These are phyloP conservation scores for Hydroisotoma schaefferi DNA, from an alignment of 2,888 invertebrate genomes.

Conservation along the genomic window DNA sequence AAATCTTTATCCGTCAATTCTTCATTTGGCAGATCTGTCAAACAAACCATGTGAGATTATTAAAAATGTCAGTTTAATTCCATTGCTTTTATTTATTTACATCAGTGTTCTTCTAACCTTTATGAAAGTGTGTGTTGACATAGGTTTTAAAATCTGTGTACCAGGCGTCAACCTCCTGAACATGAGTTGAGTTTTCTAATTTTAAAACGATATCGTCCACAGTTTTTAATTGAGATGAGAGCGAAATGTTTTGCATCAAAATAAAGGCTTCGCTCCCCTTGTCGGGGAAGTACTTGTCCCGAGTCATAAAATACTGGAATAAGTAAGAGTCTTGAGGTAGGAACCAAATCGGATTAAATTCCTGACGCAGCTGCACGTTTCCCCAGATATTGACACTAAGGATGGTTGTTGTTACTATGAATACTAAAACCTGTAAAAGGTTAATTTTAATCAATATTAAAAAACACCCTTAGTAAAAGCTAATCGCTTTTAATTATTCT, in stretches of 20 bases:
- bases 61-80: background rate
- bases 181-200: conserved; percentile 22
- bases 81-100: background rate
- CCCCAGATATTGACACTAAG: conserved; percentile 51
- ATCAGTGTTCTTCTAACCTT: conserved; percentile 20
- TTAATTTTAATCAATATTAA: conserved; percentile 1
- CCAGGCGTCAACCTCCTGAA: conserved; percentile 44
- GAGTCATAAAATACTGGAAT: conserved; percentile 49
- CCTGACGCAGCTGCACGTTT: conserved; percentile 51
- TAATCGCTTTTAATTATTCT: background rate
- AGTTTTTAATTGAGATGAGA: conserved; percentile 28
- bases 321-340: conserved; percentile 53
- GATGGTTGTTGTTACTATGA: conserved; percentile 49
- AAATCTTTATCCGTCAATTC: conserved; percentile 59
- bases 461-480: too few species aligned
- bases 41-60: background rate
- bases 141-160: conserved; percentile 41
- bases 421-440: conserved; percentile 49
- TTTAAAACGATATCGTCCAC: conserved; percentile 32
- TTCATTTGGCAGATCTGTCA: conserved; percentile 47
- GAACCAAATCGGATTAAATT: conserved; percentile 53
- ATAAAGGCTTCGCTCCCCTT: conserved; percentile 49
- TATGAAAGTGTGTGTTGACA: conserved; percentile 36
- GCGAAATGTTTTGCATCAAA: conserved; percentile 29
- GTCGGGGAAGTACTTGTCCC: conserved; percentile 51